Percentiles rank a stretch among this genome's conserved stretches.
Conservation (phyloP, 2,797 vertebrate species). For the Pangasius mekongensis region DNA sequence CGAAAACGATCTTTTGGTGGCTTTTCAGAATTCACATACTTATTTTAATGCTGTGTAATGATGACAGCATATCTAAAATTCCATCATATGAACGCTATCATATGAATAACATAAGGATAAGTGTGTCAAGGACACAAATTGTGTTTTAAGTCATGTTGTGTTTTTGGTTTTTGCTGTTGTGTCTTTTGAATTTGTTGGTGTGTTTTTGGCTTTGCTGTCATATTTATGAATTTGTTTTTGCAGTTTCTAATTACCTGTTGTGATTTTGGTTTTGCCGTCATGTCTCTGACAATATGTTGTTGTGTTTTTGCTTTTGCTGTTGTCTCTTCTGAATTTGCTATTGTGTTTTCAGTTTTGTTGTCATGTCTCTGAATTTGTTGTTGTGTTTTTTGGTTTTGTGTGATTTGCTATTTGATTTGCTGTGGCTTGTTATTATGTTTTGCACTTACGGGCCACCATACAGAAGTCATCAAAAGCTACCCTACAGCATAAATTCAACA, state of each 20-base stretch:
- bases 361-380: neutral
- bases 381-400: neutral
- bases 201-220: neutral
- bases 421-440: neutral
- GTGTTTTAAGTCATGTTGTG: neutral
- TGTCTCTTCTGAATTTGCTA: neutral
- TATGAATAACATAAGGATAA: no score
- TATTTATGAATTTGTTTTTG: neutral
- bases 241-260: no score
- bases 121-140: neutral
- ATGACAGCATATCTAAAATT: neutral
- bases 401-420: neutral
- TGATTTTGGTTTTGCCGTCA: neutral
- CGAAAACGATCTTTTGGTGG: neutral
- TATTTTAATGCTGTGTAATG: neutral
- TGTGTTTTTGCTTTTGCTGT: neutral
- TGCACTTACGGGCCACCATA: neutral
- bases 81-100: no score
- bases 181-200: neutral
- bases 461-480: neutral
- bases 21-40: neutral
- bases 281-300: neutral
- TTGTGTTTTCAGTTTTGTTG: neutral
- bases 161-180: neutral
- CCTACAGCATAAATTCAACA: no score